These are phyloP conservation scores for Cyaniris semiargus DNA, from an alignment of 2,888 invertebrate genomes.

Conservation along the genomic window DNA sequence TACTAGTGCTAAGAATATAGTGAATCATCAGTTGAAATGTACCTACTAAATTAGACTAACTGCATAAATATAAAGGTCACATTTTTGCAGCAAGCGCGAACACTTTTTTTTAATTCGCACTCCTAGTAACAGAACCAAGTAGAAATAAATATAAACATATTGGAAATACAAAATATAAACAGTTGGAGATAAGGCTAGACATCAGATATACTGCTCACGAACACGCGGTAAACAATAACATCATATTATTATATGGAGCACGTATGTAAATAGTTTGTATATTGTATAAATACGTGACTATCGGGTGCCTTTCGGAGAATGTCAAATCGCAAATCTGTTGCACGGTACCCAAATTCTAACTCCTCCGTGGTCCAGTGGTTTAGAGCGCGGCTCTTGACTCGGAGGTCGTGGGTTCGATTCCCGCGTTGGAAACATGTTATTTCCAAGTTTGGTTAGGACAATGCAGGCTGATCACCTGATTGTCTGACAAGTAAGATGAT, in stretches of 20 bases:
- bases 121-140: neutral
- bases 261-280: conserved; percentile 35
- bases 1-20: no score
- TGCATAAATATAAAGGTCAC: no score
- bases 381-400: no score
- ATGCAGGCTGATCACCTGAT: no score
- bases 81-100: no score
- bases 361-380: no score
- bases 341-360: neutral
- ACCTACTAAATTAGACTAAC: no score
- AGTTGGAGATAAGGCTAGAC: neutral
- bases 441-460: no score
- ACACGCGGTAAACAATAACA: conserved; percentile 10
- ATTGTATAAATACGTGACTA: conserved; percentile 33
- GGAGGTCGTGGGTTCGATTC: no score
- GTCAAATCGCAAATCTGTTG: neutral
- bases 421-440: no score
- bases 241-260: conserved; percentile 32
- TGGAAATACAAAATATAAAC: conserved; percentile 3
- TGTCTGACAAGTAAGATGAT: no score
- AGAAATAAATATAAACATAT: neutral
- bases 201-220: conserved; percentile 17
- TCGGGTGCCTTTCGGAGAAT: neutral
- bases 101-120: neutral
- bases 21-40: no score